Base-by-base conservation (phyloP, 2,113 vertebrate species). In the Oplegnathus fasciatus region DNA sequence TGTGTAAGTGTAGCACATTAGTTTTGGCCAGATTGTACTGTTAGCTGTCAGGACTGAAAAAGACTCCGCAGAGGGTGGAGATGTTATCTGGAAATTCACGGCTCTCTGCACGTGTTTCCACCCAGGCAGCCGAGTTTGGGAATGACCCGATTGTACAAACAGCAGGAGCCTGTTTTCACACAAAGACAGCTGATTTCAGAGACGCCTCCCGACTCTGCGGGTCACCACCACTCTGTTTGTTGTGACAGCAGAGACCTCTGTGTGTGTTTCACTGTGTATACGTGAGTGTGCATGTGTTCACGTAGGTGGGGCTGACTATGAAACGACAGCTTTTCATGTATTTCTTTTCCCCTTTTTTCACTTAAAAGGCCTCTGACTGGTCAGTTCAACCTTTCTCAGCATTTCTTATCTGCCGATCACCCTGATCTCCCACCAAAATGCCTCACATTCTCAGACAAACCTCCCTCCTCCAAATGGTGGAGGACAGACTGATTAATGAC, bases 211-310 rank as follows among this genome's bases (percentile, higher is more conserved):
- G 6, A 62, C 75, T 72, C 64, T 9, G 0, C 20, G 2, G 78
- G 85, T 85, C 69, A 68, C 70, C 65, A 13, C n/a, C 18, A 20
- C 71, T 84, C 82, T 84, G 80, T 85, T 88, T 90, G 86, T 85
- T 91, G 83, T 92, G 84, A 86, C 90, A 89, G 84, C 76, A 85
- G 82, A 74, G 61, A 77, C 78, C 69, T 76, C 42, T 67, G 48
- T 58, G 44, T 67, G 67, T 54, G 76, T 50, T 14, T 48, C 74
- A 18, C 24, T 26, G 5, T 65, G n/a, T 44, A 32, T 37, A 9
- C 50, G 6, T n/a, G 37, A 67, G 22, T 48, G 64, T 9, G 11
- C 17, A 37, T 54, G 40, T 37, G 20, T 62, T 66, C 28, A 42
- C 10, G 14, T 52, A 22, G 57, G 34, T 24, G 54, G 30, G 40